Base-by-base conservation (phyloP, 2,113 vertebrate species). In the Chloebia gouldiae region DNA sequence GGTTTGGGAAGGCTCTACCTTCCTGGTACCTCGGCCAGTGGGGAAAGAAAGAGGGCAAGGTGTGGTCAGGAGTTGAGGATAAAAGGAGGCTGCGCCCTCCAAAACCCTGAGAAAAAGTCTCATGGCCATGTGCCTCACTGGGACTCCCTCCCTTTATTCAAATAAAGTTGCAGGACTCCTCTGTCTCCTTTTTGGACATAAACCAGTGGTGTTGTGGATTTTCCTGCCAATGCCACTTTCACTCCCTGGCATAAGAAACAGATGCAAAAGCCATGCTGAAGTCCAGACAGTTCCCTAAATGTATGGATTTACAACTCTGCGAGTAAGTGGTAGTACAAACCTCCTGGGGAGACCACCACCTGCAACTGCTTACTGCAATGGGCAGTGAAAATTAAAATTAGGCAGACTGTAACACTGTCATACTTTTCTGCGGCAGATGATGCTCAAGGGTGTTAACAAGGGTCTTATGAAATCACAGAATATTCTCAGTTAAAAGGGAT, bases 41-140 rank as follows among this genome's bases (percentile, higher is more conserved):
- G n/a, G 22, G 28, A 49, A 47, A 57, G 51, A 23, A 57, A 59
- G n/a, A 40, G 18, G 11, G 35, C 17, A 57, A 10, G 9, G 1
- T 27, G 53, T 0, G 0, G 28, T 28, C 1, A 0, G 11, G 7
- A 39, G 18, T 39, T 54, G 1, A 7, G 27, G 17, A 15, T 63
- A 39, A 33, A 54, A 45, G 27, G 56, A 45, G 27, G 27, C 27
- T 53, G 47, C 0, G 0, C 17, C 17, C 39, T 37, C 22, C 1
- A 4, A 33, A 37, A 37, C 11, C 3, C 7, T 2, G 0, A 53
- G 21, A 40, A n/a, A 47, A 68, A 56, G 40, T 11, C 6, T 7
- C 0, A 0, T 0, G 1, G 14, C 11, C 1, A 2, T 27, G 22
- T 33, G 14, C 11, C 23, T 11, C 57, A 6, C n/a, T 15, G 23